Conservation (phyloP, 2,888 invertebrate species). For the Epirrita christyi region DNA sequence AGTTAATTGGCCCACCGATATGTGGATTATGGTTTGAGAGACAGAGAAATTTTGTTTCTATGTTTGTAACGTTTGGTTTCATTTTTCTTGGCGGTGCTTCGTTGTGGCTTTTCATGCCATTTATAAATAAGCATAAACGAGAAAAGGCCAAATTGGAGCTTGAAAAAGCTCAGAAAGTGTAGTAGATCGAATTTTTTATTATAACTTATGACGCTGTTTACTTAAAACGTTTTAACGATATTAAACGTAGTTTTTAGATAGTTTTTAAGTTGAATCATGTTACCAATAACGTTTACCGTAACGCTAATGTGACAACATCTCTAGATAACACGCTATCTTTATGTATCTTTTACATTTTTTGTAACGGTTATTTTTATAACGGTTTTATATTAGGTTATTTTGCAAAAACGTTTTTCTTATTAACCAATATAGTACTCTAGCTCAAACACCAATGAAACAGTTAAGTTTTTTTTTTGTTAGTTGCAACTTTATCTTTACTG, state of each 20-base stretch:
- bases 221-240: conserved; percentile 12
- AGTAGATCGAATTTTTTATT: conserved; percentile 20
- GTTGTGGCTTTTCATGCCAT: conserved; percentile 91
- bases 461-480: no score
- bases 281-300: conserved; percentile 17
- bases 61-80: conserved; percentile 90
- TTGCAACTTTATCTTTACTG: no score
- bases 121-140: conserved; percentile 81
- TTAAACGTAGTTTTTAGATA: conserved; percentile 7
- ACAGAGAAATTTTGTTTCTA: conserved; percentile 86
- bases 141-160: conserved; percentile 45
- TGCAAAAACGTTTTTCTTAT: conserved; percentile 15
- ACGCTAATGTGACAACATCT: not conserved
- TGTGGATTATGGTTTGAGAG: conserved; percentile 90
- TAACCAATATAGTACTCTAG: conserved; percentile 12
- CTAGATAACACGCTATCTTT: not conserved
- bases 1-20: conserved; percentile 91
- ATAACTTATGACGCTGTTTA: conserved; percentile 13
- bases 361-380: conserved; percentile 19
- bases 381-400: conserved; percentile 13
- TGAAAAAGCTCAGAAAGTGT: conserved; percentile 44
- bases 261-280: conserved; percentile 18
- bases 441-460: conserved; percentile 11
- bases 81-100: conserved; percentile 89
- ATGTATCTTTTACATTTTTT: not conserved